phyloP scores from a whole-genome alignment of 2,797 vertebrate genomes.

The Myotis planiceps region DNA sequence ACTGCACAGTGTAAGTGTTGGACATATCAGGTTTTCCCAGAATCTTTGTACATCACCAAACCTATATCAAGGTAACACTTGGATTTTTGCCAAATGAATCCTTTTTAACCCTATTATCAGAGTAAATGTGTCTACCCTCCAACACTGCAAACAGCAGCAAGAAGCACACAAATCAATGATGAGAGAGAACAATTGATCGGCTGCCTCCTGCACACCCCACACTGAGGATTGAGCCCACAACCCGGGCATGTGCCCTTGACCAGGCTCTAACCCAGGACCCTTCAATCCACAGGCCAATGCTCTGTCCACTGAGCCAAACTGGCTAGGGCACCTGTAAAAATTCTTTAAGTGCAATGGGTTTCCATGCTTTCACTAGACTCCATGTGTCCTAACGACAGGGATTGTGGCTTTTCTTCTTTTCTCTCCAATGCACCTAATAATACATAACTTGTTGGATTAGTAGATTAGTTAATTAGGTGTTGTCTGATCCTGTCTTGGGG shows the following conservation, averaged over 20 bases:
- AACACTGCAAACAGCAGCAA: not conserved
- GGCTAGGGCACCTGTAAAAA: not conserved
- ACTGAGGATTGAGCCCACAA: no score
- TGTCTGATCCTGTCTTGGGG: not conserved
- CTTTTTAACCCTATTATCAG: constrained; percentile 19
- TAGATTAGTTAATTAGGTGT: not conserved
- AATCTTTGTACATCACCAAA: not conserved
- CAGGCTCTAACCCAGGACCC: no score
- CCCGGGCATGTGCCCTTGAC: no score
- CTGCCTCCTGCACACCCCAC: no score
- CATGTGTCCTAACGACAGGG: not conserved
- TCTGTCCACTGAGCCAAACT: no score
- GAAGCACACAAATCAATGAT: not conserved
- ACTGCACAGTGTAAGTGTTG: not conserved
- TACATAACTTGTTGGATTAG: not conserved
- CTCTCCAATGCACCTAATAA: not conserved
- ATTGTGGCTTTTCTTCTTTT: not conserved
- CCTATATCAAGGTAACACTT: not conserved
- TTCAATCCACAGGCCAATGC: no score
- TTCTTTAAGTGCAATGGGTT: not conserved
- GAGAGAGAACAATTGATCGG: no score
- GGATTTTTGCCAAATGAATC: constrained; percentile 45
- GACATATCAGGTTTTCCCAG: not conserved
- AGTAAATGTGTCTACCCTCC: not conserved
- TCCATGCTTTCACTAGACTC: not conserved